phyloP scores from a whole-genome alignment of 2,888 invertebrate genomes.

The Acleris emargana region DNA sequence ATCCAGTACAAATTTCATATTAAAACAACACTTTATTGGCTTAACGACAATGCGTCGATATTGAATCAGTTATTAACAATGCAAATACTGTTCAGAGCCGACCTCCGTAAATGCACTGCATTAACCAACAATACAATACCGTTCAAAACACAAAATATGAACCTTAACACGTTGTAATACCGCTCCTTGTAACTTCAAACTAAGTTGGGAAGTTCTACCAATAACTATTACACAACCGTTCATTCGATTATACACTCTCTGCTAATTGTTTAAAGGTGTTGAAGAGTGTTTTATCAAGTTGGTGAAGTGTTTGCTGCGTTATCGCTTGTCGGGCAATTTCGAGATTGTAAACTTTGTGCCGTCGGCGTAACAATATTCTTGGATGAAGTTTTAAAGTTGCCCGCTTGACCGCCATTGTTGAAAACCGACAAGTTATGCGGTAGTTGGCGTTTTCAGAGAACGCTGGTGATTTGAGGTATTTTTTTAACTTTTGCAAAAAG shows the following conservation, averaged over 20 bases:
- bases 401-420: slow-evolving; percentile 16
- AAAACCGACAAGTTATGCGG: slow-evolving; percentile 21
- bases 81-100: slow-evolving; percentile 13
- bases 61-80: slow-evolving; percentile 34
- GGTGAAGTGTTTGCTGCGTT: too few relatives aligned
- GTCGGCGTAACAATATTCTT: slow-evolving; percentile 1
- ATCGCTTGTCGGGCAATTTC: too few relatives aligned
- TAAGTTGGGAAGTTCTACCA: slow-evolving; percentile 4
- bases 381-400: slow-evolving; percentile 6
- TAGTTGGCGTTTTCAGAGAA: slow-evolving; percentile 17
- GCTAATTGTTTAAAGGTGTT: background rate
- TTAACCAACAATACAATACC: background rate
- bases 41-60: slow-evolving; percentile 25
- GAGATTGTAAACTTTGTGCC: slow-evolving; percentile 2
- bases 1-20: slow-evolving; percentile 16
- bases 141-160: background rate
- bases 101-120: slow-evolving; percentile 23
- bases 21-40: slow-evolving; percentile 25
- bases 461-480: background rate
- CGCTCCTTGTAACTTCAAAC: background rate
- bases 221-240: background rate
- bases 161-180: slow-evolving; percentile 1
- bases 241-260: slow-evolving; percentile 3
- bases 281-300: too few relatives aligned
- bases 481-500: too few relatives aligned